Evolutionary conservation across 2,797 vertebrate species (phyloP).

Genomic region (Bufotes viridis): DNA sequence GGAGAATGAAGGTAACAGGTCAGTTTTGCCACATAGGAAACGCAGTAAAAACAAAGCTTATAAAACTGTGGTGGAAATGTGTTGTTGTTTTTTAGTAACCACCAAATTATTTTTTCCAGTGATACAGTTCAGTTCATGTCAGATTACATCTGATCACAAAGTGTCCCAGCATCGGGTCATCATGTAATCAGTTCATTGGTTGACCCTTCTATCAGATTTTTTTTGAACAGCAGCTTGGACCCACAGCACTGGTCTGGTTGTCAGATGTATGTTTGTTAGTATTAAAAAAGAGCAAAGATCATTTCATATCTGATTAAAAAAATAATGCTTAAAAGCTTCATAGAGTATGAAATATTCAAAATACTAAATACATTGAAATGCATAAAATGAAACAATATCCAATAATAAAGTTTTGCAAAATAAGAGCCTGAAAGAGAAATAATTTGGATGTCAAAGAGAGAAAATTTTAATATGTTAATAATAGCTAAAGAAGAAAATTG

Average conservation of each 20-base stretch:
- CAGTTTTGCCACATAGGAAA: no score
- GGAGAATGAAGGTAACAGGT: no score
- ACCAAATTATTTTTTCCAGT: no score
- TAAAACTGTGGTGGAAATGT: no score
- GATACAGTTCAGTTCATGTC: no score
- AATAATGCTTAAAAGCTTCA: background rate
- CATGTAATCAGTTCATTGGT: no score
- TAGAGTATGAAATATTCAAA: background rate
- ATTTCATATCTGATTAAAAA: background rate
- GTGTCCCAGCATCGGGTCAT: no score
- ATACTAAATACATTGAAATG: background rate
- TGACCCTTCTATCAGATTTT: no score
- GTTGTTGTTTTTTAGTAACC: no score
- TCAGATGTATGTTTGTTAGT: background rate
- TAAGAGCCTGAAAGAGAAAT: background rate
- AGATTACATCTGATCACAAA: no score
- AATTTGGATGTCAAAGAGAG: constrained; percentile 65
- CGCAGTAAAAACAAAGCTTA: no score
- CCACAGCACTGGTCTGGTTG: background rate
- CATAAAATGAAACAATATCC: constrained; percentile 1
- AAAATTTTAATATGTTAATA: constrained; percentile 77
- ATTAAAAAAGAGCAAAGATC: background rate
- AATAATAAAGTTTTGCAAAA: background rate
- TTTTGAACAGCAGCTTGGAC: background rate
- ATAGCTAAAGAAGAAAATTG: constrained; percentile 72